Base-by-base conservation (phyloP, 2,888 invertebrate genomes). In the Chrysodeixis includens region DNA sequence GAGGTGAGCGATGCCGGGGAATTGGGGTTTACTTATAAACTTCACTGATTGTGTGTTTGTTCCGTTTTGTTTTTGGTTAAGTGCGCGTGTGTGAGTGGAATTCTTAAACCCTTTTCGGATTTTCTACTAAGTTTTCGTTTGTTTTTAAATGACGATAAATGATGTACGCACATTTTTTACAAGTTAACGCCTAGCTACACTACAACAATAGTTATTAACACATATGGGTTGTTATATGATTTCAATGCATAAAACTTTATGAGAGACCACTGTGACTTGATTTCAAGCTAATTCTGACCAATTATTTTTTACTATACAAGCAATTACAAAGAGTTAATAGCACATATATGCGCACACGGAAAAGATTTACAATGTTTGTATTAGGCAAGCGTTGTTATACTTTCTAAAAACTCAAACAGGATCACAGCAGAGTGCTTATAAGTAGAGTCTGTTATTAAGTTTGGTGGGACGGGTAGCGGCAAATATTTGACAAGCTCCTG, bases 1-100 rank as follows among this genome's bases (percentile, higher is more conserved):
- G 62, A 74, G 76, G 80, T 72, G 55, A 76, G 66, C 55, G 26
- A 26, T 26, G 26, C 26, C 26, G 64, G 68, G 66, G 69, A 63
- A 73, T 69, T 65, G 52, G 51, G 71, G 71, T 65, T 73, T 69
- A 63, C 69, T 69, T 79, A 72, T 75, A 80, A 26, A 78, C 72
- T 62, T 56, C 53, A 4, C 44, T 30, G 64, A 58, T 78, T 71
- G 63, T 63, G 53, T 58, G 40, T 40, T 40, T 40, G n/a, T n/a
- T 14, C n/a, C 6, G 40, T n/a, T 40, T 40, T 40, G n/a, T 40
- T 40, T 40, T n/a, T n/a, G 40, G 40, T n/a, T 40, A 40, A 40
- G 40, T 6, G 4, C 12, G n/a, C n/a, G n/a, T 40, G n/a, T n/a
- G 6, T 5, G n/a, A 40, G 40, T 14, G 40, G 40, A 40, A 40